Base-by-base conservation (phyloP, 2,797 vertebrate genomes). In the Aratinga solstitialis region DNA sequence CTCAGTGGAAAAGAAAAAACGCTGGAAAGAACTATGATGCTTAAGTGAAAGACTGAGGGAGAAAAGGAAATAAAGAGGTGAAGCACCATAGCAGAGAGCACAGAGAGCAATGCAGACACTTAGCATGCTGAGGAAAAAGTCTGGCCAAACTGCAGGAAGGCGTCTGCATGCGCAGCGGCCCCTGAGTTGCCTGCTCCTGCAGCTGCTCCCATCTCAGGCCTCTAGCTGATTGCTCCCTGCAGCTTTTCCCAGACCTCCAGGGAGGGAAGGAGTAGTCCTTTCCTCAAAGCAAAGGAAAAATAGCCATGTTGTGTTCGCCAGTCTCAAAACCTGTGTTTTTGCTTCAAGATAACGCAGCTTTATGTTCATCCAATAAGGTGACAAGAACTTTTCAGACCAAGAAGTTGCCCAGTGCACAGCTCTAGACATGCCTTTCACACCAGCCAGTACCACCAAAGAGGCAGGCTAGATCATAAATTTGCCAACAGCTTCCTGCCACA, bases 401-500 rank as follows among this genome's bases (percentile, higher is more conserved):
- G 69, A 54, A 76, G 32, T 19, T 79, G 71, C 34, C 77, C 1
- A 0, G 54, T 62, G 34, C 19, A 72, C 80, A 90, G 32, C 59
- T 73, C 43, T 36, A 67, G 66, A 43, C 14, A 4, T 74, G 77
- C n/a, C 63, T 79, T 93, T 92, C 77, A 84, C 0, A 0, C 32
- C 61, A 75, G 76, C 36, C 80, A 51, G 20, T 43, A 77, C 81
- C 67, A 76, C 17, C 59, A 73, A 24, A 76, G 51, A 79, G 42
- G 29, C 65, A 74, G 40, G 40, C 45, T 74, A 65, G 13, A 43
- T 65, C 63, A 42, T 10, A 71, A 51, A 74, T 68, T 65, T 92
- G 88, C 85, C 75, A 81, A 61, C 67, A 84, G 87, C 42, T 86
- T 93, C 78, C 91, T 90, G 91, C 77, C 85, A 90, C 85, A 90